Base-by-base conservation (phyloP, 2,888 invertebrate species). In the Synanthedon andrenaeformis region DNA sequence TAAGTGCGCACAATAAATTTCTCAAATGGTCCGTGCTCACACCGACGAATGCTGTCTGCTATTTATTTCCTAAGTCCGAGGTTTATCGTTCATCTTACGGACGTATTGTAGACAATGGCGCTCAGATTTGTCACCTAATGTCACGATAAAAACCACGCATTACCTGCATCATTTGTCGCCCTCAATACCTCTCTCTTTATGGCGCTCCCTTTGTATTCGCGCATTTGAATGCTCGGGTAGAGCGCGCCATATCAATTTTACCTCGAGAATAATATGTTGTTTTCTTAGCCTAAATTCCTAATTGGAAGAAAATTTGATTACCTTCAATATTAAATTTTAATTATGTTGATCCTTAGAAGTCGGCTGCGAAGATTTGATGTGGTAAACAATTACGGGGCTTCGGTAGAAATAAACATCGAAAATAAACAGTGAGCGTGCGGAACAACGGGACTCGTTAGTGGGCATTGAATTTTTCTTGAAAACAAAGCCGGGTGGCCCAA, bases 1-100 rank as follows among this genome's bases (percentile, higher is more conserved):
- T 84, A 85, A 85, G 83, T 84, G 82, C 82, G 79, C 81, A 78
- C 85, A 74, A 84, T 86, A 87, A 82, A 84, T 86, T 86, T 82
- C 82, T 82, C 78, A 81, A 85, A 87, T 84, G 82, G 83, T 72
- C 80, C 81, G 78, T 77, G 76, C 82, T 81, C 78, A 79, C 74
- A 73, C 71, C 77, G 72, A 74, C 76, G 76, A 77, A 74, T 76
- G 76, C 76, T 77, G 82, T 77, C 74, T 72, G 82, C 78, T 82
- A 82, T 85, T 83, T 85, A 85, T 85, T 79, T 80, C 72, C 76
- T 69, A 69, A 75, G 77, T 73, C 74, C 72, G 67, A 70, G 74
- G 72, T 79, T 78, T 80, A 79, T 77, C 69, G 74, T 68, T 66
- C 62, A 69, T 76, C 74, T 72, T 74, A 69, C 69, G 67, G 68